Percentiles rank a stretch among this genome's conserved stretches.
Conservation (phyloP, 2,888 invertebrate species). For the Abrostola triplasia region DNA sequence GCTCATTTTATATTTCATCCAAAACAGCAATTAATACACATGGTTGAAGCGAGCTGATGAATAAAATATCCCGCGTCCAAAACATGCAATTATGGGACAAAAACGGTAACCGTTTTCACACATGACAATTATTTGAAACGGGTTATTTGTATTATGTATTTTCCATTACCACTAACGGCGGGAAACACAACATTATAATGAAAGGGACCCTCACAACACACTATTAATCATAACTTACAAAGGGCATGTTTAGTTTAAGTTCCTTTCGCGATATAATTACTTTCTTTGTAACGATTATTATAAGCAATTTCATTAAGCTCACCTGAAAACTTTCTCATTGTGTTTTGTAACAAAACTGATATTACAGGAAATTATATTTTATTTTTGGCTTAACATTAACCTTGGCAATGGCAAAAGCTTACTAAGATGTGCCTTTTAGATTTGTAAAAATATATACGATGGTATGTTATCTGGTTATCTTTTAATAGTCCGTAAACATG, state of each 20-base stretch:
- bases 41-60: conserved; percentile 11
- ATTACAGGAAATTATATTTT: conserved; percentile 52
- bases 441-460: neutral
- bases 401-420: conserved; percentile 3
- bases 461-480: too few species aligned
- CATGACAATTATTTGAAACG: conserved; percentile 54
- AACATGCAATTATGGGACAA: conserved; percentile 35
- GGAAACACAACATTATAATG: conserved; percentile 57
- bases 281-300: conserved; percentile 58
- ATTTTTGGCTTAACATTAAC: conserved; percentile 37
- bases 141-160: conserved; percentile 59
- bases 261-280: conserved; percentile 63
- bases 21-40: conserved; percentile 38
- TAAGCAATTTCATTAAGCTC: conserved; percentile 47
- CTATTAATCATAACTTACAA: conserved; percentile 68
- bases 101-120: conserved; percentile 31
- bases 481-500: too few species aligned
- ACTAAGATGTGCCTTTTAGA: neutral
- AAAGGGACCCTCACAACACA: conserved; percentile 56
- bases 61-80: conserved; percentile 31
- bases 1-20: conserved; percentile 46
- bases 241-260: conserved; percentile 61
- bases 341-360: conserved; percentile 43
- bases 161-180: conserved; percentile 58
- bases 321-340: conserved; percentile 44